These are phyloP conservation scores for Tangara arthus DNA, from an alignment of 2,797 vertebrate species.

Conservation along the genomic window DNA sequence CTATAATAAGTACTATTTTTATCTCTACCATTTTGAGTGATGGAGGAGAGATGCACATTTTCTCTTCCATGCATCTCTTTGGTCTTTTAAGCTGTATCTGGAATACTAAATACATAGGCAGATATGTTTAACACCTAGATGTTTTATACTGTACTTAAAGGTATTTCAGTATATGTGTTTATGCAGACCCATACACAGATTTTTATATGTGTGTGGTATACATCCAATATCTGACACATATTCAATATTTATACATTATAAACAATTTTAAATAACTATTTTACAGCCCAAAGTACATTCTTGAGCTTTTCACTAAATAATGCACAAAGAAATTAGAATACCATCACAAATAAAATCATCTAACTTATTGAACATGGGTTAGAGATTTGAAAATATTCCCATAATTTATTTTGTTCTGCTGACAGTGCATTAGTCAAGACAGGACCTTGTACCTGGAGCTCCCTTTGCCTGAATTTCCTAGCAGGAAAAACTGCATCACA, in stretches of 20 bases:
- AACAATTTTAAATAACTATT: neutral
- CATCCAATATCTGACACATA: neutral
- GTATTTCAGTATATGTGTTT: neutral
- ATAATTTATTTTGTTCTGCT: neutral
- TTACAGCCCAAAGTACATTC: neutral
- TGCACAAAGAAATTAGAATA: neutral
- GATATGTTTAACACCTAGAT: neutral
- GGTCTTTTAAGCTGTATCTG: neutral
- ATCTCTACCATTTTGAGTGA: neutral
- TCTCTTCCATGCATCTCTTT: slow-evolving; percentile 35
- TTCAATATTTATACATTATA: neutral
- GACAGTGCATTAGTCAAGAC: neutral
- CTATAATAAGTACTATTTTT: neutral
- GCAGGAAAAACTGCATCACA: neutral
- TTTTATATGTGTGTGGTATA: neutral
- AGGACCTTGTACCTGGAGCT: neutral
- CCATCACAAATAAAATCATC: neutral
- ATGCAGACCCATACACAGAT: neutral
- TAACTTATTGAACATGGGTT: neutral
- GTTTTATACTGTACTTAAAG: neutral
- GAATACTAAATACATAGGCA: neutral
- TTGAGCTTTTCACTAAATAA: neutral
- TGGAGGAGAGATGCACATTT: slow-evolving; percentile 27
- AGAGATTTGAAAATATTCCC: neutral
- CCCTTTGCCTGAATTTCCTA: neutral